A percentile compares a stretch with the other conserved stretches of the same genome.
These are phyloP conservation scores for Poecilia gillii DNA, from an alignment of 2,797 vertebrate species.

Conservation along the genomic window DNA sequence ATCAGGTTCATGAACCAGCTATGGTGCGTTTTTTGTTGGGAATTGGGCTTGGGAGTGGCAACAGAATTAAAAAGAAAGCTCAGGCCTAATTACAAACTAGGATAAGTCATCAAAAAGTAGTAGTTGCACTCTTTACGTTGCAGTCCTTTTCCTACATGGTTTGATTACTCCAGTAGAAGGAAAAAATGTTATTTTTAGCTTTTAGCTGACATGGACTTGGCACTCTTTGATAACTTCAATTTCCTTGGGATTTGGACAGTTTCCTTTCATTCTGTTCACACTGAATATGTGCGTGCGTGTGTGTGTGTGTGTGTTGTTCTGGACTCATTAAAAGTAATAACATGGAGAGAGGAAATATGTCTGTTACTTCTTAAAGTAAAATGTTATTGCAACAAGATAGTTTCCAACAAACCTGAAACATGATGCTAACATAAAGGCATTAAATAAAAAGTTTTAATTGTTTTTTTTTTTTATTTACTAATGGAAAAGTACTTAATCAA, in stretches of 20 bases:
- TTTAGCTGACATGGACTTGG: conserved; percentile 6
- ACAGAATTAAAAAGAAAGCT: conserved; percentile 68
- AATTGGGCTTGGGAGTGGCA: conserved; percentile 72
- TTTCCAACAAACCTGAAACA: conserved; percentile 41
- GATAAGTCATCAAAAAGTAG: conserved; percentile 58
- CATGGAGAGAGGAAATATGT: conserved; percentile 31
- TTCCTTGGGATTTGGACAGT: background rate
- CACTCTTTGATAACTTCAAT: background rate
- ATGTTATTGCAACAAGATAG: conserved; percentile 30
- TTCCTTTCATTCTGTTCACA: background rate
- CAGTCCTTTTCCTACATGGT: conserved; percentile 20
- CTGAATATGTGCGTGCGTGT: background rate
- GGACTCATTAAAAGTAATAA: conserved; percentile 15
- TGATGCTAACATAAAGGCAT: conserved; percentile 55
- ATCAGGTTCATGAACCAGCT: conserved; percentile 71
- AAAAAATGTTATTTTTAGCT: conserved; percentile 27
- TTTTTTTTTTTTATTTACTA: conserved; percentile 67
- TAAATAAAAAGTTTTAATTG: conserved; percentile 69
- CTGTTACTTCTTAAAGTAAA: conserved; percentile 24
- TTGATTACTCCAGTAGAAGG: conserved; percentile 22
- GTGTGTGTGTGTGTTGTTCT: no score
- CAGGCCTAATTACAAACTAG: conserved; percentile 75
- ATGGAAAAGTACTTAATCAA: conserved; percentile 58
- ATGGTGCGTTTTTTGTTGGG: conserved; percentile 65
- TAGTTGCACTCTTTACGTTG: conserved; percentile 34